Conservation (phyloP, 2,113 vertebrate genomes). For the Camelus bactrianus region DNA sequence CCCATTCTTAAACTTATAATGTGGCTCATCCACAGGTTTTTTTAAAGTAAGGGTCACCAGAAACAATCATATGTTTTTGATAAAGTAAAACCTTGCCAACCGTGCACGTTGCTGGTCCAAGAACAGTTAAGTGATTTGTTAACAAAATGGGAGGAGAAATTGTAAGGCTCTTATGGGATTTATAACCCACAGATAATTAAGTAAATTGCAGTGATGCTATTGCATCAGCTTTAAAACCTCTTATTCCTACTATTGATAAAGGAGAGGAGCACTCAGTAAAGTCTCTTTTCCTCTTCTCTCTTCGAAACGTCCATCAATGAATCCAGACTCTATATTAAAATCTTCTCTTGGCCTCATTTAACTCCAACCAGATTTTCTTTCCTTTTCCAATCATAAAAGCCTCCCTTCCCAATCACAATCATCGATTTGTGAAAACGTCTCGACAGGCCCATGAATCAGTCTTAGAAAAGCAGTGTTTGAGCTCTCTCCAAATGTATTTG, state of each 20-base stretch:
- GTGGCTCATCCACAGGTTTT: background rate
- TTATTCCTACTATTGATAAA: background rate
- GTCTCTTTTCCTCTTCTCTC: background rate
- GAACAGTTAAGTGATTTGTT: background rate
- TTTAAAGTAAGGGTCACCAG: background rate
- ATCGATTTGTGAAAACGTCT: conserved; percentile 54
- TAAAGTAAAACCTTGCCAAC: background rate
- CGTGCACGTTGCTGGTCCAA: background rate
- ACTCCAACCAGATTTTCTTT: conserved; percentile 3
- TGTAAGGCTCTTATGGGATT: background rate
- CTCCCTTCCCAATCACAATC: background rate
- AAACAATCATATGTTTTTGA: background rate
- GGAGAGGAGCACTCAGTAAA: background rate
- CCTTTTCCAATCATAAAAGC: conserved; percentile 1
- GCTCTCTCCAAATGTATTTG: conserved; percentile 59
- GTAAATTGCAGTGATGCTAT: background rate
- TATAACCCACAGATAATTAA: background rate
- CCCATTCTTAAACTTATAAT: background rate
- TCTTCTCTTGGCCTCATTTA: background rate
- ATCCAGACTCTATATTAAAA: background rate
- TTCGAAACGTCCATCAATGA: background rate
- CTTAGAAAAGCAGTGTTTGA: conserved; percentile 29
- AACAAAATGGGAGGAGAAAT: background rate
- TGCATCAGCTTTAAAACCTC: background rate
- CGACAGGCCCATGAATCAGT: conserved; percentile 35